Evolutionary conservation across 2,113 vertebrate genomes (phyloP), one percentile per base, ranked within the genome.

Genomic region (Thamnaconus septentrionalis): DNA sequence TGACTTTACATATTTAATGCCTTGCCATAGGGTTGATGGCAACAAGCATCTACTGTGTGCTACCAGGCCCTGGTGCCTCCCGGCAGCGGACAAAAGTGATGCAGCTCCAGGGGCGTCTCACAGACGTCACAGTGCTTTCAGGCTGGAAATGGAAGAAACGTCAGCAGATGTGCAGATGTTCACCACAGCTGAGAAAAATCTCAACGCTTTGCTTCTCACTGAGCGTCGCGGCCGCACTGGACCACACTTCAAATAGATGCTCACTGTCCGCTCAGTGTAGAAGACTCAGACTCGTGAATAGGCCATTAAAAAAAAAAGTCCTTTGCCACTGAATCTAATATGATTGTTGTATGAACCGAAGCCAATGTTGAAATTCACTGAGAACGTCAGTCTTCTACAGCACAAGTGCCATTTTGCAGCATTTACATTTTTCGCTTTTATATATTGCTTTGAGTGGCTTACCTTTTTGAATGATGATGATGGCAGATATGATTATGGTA

Each of bases 1-100:
- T 78, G 70, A 85, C 84, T 85, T 83, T 85, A 83, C 82, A 88
- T 89, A 84, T 89, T 88, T 88, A 85, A 89, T 87, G 82, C 58
- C 65, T 75, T 46, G 75, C 85, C 82, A 80, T 66, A 54, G 82
- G 85, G 79, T 74, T 60, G 47, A 69, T 71, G 77, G 80, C 82
- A 83, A 83, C 80, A 83, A 85, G 82, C 82, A 56, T 75, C 53
- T 67, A 63, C 63, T 76, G 66, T 59, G 66, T 54, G 48, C 62
- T 12, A 8, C 61, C 42, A 44, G 74, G 74, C 72, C 75, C 71
- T 53, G 5, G 43, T 71, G 77, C 64, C 71, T 72, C 53, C 64
- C 31, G 60, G 80, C 81, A 69, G 75, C 67, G 57, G 64, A 52
- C 66, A 69, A 73, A 82, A 85, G 78, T 70, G 74, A 62, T 57